phyloP scores from a whole-genome alignment of 2,797 vertebrate species.

The Galago senegalensis region DNA sequence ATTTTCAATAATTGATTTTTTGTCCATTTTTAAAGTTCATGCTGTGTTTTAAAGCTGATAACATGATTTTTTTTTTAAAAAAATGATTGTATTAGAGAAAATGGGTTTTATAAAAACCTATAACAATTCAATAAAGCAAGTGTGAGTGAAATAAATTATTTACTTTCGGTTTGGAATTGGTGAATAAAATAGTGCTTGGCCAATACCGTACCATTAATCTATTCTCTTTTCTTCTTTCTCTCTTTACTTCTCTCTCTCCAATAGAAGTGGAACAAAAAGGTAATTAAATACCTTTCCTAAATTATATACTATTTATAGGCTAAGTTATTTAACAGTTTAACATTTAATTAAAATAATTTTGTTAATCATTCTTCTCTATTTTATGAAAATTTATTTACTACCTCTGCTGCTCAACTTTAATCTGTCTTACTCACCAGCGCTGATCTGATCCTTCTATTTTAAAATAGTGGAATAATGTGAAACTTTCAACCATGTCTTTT shows the following conservation, averaged over 20 bases:
- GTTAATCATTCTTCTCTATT: slow-evolving; percentile 91
- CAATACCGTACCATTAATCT: slow-evolving; percentile 92
- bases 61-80: slow-evolving; percentile 76
- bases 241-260: slow-evolving; percentile 94
- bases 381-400: slow-evolving; percentile 90
- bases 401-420: slow-evolving; percentile 90
- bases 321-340: slow-evolving; percentile 92
- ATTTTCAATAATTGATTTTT: slow-evolving; percentile 54
- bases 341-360: slow-evolving; percentile 90
- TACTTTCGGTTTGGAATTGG: slow-evolving; percentile 89
- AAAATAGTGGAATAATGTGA: slow-evolving; percentile 79
- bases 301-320: slow-evolving; percentile 90
- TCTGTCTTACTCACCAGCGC: slow-evolving; percentile 67
- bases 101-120: slow-evolving; percentile 68
- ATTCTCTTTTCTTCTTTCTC: slow-evolving; percentile 93
- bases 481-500: slow-evolving; percentile 72
- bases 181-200: slow-evolving; percentile 90
- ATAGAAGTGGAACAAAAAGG: slow-evolving; percentile 99
- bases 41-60: slow-evolving; percentile 71
- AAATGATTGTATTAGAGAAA: slow-evolving; percentile 74
- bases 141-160: slow-evolving; percentile 86
- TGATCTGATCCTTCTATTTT: slow-evolving; percentile 74
- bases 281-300: slow-evolving; percentile 96
- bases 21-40: slow-evolving; percentile 56
- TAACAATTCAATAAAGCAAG: slow-evolving; percentile 83